phyloP scores from a whole-genome alignment of 30 jellyfish, hydroid and myxozoan genomes.

The Aurelia sp. region DNA sequence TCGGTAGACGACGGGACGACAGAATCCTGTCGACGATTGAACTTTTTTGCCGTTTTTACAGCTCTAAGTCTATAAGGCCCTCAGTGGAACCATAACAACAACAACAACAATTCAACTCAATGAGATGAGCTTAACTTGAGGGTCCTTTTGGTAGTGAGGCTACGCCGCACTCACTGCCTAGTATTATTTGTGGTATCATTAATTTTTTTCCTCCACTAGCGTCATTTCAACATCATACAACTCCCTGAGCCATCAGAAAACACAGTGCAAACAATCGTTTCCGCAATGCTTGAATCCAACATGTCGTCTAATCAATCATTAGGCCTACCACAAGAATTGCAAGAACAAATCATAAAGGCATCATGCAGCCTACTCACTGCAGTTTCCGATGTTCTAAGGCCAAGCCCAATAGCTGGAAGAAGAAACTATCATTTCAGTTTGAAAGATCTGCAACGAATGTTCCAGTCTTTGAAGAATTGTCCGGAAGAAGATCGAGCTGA shows the following conservation, averaged over 20 bases:
- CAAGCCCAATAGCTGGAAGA: slow-evolving; percentile 55
- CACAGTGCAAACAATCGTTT: slow-evolving; percentile 45
- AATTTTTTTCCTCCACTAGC: slow-evolving; percentile 25
- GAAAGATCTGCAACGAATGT: slow-evolving; percentile 74
- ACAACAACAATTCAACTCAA: no score
- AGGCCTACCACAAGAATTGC: slow-evolving; percentile 75
- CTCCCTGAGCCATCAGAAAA: slow-evolving; percentile 65
- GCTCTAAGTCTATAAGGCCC: no score
- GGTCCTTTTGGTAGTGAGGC: no score
- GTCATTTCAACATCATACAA: slow-evolving; percentile 73
- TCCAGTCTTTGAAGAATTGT: slow-evolving; percentile 75
- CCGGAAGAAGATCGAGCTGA: slow-evolving; percentile 89
- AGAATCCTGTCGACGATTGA: no score
- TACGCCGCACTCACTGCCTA: no score
- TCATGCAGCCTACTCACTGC: slow-evolving; percentile 55
- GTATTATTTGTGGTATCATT: no score
- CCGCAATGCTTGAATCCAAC: slow-evolving; percentile 89
- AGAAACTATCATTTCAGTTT: slow-evolving; percentile 66
- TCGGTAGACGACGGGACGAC: no score
- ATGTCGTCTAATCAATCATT: slow-evolving; percentile 67
- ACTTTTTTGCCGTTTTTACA: no score
- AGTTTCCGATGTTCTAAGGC: slow-evolving; percentile 53
- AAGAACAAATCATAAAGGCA: slow-evolving; percentile 67
- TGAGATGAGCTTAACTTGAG: no score
- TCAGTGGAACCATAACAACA: no score